phyloP scores from a whole-genome alignment of 2,113 vertebrate species.

The Crotalus helleri region DNA sequence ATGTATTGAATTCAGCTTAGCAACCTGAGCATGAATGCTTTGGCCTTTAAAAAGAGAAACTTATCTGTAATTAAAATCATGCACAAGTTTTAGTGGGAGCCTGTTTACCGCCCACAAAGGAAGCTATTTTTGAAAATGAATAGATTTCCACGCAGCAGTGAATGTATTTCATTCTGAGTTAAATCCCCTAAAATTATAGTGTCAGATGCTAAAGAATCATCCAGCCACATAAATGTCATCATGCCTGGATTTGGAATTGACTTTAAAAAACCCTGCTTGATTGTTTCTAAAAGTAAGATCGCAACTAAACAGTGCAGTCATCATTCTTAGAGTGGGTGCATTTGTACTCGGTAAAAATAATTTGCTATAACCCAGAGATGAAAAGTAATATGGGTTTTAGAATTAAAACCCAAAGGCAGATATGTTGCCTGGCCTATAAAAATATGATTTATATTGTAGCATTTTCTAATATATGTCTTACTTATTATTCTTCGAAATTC shows the following conservation, averaged over 20 bases:
- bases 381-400: conserved; percentile 48
- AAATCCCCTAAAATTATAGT: conserved; percentile 55
- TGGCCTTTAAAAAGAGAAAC: conserved; percentile 82
- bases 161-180: conserved; percentile 56
- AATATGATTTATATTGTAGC: conserved; percentile 57
- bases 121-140: conserved; percentile 70
- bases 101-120: conserved; percentile 70
- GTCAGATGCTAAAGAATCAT: conserved; percentile 31
- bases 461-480: not conserved
- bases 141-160: conserved; percentile 51
- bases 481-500: conserved; percentile 64
- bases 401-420: conserved; percentile 36
- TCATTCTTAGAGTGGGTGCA: conserved; percentile 40
- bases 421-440: conserved; percentile 32
- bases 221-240: conserved; percentile 35
- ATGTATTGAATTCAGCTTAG: conserved; percentile 96
- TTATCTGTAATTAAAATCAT: conserved; percentile 99
- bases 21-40: conserved; percentile 82
- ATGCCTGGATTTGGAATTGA: conserved; percentile 5
- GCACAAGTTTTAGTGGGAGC: conserved; percentile 76
- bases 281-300: conserved; percentile 36
- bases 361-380: conserved; percentile 44
- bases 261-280: not conserved
- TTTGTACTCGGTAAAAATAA: conserved; percentile 55
- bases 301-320: conserved; percentile 53